Evolutionary conservation across 1,140 invertebrate genomes (phyloP).

Genomic region (Sitobion miscanthi): DNA sequence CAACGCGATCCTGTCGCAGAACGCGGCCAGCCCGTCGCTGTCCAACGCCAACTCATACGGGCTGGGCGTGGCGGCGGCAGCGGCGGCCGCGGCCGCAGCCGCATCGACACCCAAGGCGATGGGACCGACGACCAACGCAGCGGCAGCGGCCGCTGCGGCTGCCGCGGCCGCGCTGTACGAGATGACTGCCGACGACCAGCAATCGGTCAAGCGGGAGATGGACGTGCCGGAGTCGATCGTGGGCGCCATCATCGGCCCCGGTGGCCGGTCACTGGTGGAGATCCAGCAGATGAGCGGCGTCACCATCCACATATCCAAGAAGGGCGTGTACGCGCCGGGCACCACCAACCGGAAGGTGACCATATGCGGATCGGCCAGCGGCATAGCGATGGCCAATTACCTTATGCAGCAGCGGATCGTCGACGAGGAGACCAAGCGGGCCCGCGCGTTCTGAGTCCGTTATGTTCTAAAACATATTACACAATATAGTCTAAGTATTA

Average conservation of each 20-base stretch:
- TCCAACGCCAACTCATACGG: slow-evolving; percentile 49
- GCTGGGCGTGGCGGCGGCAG: neutral
- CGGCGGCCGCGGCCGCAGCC: slow-evolving; percentile 6
- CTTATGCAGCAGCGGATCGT: slow-evolving; percentile 94
- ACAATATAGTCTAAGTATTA: slow-evolving; percentile 24
- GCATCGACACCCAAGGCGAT: slow-evolving; percentile 5
- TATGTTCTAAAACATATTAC: neutral
- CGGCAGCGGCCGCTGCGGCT: neutral
- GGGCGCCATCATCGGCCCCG: slow-evolving; percentile 92
- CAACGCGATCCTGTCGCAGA: slow-evolving; percentile 44
- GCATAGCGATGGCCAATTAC: slow-evolving; percentile 88
- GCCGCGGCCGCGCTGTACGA: slow-evolving; percentile 62
- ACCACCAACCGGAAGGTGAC: slow-evolving; percentile 96
- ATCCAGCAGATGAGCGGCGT: slow-evolving; percentile 95
- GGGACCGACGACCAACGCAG: neutral
- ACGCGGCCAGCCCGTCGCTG: slow-evolving; percentile 37
- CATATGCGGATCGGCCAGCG: slow-evolving; percentile 85
- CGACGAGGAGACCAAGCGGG: slow-evolving; percentile 91
- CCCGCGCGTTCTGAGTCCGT: slow-evolving; percentile 30
- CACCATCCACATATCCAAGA: slow-evolving; percentile 98
- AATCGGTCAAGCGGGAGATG: slow-evolving; percentile 78
- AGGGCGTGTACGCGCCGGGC: slow-evolving; percentile 94
- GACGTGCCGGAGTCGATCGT: slow-evolving; percentile 95
- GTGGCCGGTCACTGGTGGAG: slow-evolving; percentile 93
- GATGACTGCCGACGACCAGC: slow-evolving; percentile 88